These are phyloP conservation scores for Diploptera punctata DNA, from an alignment of 2,888 invertebrate genomes.

Conservation along the genomic window DNA sequence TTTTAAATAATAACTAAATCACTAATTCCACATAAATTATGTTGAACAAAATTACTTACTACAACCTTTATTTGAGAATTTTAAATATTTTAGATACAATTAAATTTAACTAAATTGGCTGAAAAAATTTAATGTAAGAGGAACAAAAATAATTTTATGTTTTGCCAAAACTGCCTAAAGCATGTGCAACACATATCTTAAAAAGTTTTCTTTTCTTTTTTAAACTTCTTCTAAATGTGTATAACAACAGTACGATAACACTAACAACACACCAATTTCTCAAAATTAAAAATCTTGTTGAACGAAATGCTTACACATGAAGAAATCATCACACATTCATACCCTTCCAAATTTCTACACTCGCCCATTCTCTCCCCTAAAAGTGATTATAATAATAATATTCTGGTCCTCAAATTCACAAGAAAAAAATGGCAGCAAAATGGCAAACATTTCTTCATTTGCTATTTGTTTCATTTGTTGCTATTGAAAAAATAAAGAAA, in stretches of 20 bases:
- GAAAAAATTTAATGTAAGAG: background rate
- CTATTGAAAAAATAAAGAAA: background rate
- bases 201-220: background rate
- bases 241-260: background rate
- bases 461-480: background rate
- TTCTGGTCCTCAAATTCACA: constrained; percentile 23
- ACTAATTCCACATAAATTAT: too few relatives aligned
- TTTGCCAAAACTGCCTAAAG: background rate
- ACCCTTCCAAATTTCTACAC: background rate
- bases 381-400: background rate
- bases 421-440: constrained; percentile 11
- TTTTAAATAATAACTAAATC: too few relatives aligned
- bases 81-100: too few relatives aligned
- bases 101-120: too few relatives aligned
- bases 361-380: background rate
- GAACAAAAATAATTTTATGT: background rate
- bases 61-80: too few relatives aligned
- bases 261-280: too few relatives aligned
- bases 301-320: background rate
- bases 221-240: background rate
- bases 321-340: background rate
- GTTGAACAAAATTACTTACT: too few relatives aligned
- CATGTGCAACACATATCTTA: background rate
- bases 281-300: background rate
- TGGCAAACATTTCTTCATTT: constrained; percentile 8